These are phyloP conservation scores for Parazoanthus darwini DNA, from an alignment of 92 coral and sea anemone species.

Conservation along the genomic window DNA sequence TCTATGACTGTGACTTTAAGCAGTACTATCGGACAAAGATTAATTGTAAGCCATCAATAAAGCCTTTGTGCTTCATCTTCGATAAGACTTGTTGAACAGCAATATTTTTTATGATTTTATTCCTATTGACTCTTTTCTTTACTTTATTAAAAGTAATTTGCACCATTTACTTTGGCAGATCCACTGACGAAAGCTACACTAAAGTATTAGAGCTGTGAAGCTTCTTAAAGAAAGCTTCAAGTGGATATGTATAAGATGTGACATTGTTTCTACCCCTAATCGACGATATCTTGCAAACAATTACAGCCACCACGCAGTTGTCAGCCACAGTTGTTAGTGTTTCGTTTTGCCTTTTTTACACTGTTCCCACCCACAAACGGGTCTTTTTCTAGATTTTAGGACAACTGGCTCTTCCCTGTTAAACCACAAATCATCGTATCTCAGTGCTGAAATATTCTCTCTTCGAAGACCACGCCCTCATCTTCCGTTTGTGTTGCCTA, in stretches of 20 bases:
- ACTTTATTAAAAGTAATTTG: too few relatives aligned
- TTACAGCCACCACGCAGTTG: background rate
- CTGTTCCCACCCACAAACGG: background rate
- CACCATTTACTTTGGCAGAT: background rate
- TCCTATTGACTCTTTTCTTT: background rate
- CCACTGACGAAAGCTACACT: background rate
- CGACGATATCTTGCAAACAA: background rate
- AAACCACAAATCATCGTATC: slow-evolving; percentile 20
- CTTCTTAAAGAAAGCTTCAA: background rate
- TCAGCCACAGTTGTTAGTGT: background rate
- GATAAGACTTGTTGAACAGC: too few relatives aligned
- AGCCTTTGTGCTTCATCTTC: too few relatives aligned
- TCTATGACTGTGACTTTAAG: too few relatives aligned
- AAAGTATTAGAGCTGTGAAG: background rate
- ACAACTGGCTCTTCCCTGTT: background rate
- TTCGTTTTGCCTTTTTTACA: background rate
- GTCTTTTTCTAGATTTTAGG: background rate
- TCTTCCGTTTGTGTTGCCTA: background rate
- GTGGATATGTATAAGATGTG: background rate
- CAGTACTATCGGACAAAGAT: too few relatives aligned
- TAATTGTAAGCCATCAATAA: too few relatives aligned
- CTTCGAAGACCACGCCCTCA: slow-evolving; percentile 23
- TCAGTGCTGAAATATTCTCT: slow-evolving; percentile 10
- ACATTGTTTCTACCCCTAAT: background rate
- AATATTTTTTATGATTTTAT: too few relatives aligned